phyloP scores from a whole-genome alignment of 2,113 vertebrate species.

The Falco punctatus region DNA sequence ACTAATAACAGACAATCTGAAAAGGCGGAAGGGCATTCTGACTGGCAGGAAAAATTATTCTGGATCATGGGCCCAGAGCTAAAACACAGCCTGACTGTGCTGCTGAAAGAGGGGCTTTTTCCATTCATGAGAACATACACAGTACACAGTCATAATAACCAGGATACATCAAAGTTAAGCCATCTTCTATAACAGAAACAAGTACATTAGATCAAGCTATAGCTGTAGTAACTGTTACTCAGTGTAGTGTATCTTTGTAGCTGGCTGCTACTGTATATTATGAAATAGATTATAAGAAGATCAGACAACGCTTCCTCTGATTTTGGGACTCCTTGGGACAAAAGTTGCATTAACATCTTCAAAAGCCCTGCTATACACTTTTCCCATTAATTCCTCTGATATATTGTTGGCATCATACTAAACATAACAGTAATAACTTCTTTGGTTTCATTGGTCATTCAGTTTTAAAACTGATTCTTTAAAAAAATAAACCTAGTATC shows the following conservation, averaged over 20 bases:
- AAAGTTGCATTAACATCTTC: background rate
- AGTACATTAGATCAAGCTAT: background rate
- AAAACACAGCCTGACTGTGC: background rate
- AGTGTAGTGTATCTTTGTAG: background rate
- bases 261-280: background rate
- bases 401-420: background rate
- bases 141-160: background rate
- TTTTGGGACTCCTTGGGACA: background rate
- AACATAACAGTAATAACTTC: background rate
- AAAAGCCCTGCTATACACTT: background rate
- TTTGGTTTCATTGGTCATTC: background rate
- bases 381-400: background rate
- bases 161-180: background rate
- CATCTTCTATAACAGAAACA: background rate
- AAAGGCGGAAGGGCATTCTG: background rate
- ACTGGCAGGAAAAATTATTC: background rate
- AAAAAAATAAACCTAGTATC: background rate
- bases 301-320: background rate
- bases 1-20: background rate
- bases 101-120: background rate
- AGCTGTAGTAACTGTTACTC: background rate
- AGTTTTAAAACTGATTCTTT: background rate
- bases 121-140: background rate
- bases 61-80: background rate
- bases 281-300: background rate